These are phyloP conservation scores for Origma solitaria DNA, from an alignment of 2,113 vertebrate genomes.

Conservation along the genomic window DNA sequence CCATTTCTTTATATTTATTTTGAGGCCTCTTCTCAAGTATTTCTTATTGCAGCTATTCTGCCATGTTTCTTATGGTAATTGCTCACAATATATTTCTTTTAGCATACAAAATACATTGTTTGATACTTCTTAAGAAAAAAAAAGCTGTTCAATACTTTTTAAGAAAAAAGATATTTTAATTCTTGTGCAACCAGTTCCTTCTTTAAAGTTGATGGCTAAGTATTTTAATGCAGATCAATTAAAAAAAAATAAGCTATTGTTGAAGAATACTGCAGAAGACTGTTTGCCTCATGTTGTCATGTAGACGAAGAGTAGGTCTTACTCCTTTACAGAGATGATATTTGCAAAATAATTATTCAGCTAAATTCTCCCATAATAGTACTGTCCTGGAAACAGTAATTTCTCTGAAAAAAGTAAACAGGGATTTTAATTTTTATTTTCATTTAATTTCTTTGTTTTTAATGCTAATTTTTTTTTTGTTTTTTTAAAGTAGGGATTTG, in stretches of 20 bases:
- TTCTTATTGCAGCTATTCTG: not conserved
- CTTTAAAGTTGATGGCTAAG: not conserved
- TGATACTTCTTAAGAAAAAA: not conserved
- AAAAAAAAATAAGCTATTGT: not conserved
- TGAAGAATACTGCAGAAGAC: not conserved
- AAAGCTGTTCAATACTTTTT: not conserved
- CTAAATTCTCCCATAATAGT: not conserved
- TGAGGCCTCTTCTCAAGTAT: not conserved
- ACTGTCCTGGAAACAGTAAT: not conserved
- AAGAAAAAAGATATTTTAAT: not conserved
- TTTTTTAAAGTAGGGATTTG: not conserved
- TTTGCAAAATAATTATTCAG: not conserved
- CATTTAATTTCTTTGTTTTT: not conserved
- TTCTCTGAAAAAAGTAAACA: not conserved
- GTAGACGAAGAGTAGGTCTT: not conserved
- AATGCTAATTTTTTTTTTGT: too few species aligned
- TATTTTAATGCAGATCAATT: not conserved
- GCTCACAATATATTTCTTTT: not conserved
- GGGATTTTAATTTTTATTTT: not conserved
- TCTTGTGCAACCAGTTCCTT: not conserved
- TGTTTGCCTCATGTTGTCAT: not conserved
- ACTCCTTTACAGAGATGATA: not conserved
- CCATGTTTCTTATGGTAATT: not conserved
- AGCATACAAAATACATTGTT: not conserved
- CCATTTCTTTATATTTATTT: not conserved